phyloP scores from a whole-genome alignment of 2,113 vertebrate genomes.

The Macquaria ambigua region DNA sequence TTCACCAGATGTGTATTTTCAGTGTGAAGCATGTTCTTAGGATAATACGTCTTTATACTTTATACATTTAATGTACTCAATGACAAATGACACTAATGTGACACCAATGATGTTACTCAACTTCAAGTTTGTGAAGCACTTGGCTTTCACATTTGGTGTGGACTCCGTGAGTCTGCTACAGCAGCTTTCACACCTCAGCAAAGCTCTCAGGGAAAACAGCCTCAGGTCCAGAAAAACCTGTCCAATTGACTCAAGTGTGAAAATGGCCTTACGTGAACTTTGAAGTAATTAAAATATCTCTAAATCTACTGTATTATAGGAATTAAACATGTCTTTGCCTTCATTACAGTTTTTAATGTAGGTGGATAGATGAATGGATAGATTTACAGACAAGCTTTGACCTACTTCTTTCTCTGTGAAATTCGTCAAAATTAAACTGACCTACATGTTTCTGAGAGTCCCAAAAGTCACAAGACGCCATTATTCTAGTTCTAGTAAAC shows the following conservation, averaged over 20 bases:
- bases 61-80: not conserved
- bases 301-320: not conserved
- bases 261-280: slow-evolving; percentile 14
- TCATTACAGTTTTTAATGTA: not conserved
- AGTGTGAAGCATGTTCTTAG: not conserved
- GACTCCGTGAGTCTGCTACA: not conserved
- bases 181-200: slow-evolving; percentile 41
- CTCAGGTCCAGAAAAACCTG: slow-evolving; percentile 9
- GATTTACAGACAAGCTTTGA: not conserved
- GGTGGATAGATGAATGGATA: not conserved
- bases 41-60: not conserved
- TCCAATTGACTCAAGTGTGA: slow-evolving; percentile 14
- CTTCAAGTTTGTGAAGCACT: not conserved
- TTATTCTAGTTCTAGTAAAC: not conserved
- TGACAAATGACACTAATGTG: not conserved
- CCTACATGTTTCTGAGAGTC: not conserved
- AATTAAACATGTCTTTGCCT: not conserved
- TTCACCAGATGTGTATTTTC: not conserved
- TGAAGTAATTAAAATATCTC: not conserved
- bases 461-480: slow-evolving; percentile 15
- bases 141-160: not conserved
- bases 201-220: slow-evolving; percentile 15
- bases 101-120: not conserved
- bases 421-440: not conserved
- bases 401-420: not conserved